Conservation (phyloP, 1,140 invertebrate genomes). For the Doryteuthis pealeii region DNA sequence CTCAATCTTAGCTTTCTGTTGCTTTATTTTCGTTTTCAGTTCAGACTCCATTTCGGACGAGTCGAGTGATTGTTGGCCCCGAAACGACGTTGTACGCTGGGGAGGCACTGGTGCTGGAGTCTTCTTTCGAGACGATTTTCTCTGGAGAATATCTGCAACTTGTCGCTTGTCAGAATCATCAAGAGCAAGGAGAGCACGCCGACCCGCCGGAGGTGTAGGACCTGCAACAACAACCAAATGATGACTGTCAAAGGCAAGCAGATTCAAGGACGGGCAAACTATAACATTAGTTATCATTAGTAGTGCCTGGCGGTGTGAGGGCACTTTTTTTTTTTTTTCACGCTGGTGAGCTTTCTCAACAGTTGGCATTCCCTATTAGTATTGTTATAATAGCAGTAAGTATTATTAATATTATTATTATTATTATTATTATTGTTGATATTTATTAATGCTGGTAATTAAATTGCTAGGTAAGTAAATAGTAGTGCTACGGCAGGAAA, state of each 20-base stretch:
- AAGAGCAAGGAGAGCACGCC: constrained; percentile 39
- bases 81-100: constrained; percentile 40
- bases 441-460: no score
- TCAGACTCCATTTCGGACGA: constrained; percentile 37
- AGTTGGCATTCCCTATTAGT: no score
- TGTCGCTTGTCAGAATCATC: constrained; percentile 49
- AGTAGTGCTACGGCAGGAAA: no score
- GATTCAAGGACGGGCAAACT: not conserved
- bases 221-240: constrained; percentile 29
- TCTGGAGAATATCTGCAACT: constrained; percentile 35
- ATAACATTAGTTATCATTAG: no score
- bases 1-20: constrained; percentile 54
- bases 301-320: no score
- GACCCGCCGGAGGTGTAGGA: constrained; percentile 48
- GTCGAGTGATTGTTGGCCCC: constrained; percentile 17
- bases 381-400: no score
- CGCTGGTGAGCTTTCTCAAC: no score
- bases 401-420: no score
- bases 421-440: no score
- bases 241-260: not conserved
- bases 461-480: no score
- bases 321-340: no score
- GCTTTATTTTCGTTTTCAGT: constrained; percentile 51
- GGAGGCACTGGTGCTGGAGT: constrained; percentile 42
- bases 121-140: constrained; percentile 44